Evolutionary conservation across 2,797 vertebrate genomes (phyloP).

Genomic region (Melanotaenia boesemani): DNA sequence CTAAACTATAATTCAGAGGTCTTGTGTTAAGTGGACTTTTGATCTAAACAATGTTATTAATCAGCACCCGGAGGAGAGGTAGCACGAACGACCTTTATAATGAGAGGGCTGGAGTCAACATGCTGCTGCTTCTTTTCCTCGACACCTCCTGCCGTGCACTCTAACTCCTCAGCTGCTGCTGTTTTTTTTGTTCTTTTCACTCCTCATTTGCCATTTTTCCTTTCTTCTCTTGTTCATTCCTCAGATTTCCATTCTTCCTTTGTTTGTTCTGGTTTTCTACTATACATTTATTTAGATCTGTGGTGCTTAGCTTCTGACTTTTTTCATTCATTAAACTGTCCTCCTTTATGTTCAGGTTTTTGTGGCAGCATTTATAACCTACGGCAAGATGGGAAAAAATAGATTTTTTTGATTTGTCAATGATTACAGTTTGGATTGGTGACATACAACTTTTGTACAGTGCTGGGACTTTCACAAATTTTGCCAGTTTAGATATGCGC

Average conservation of each 20-base stretch:
- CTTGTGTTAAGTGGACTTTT: slow-evolving; percentile 61
- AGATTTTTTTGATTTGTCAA: no score
- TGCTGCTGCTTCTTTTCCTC: slow-evolving; percentile 19
- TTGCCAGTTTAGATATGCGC: no score
- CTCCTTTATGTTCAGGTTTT: no score
- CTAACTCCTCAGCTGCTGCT: slow-evolving; percentile 7
- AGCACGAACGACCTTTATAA: slow-evolving; percentile 69
- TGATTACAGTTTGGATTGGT: no score
- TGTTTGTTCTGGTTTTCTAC: no score
- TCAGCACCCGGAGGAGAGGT: slow-evolving; percentile 51
- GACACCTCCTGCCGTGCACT: slow-evolving; percentile 27
- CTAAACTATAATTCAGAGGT: slow-evolving; percentile 40
- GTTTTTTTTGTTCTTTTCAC: slow-evolving; percentile 1
- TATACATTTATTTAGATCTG: no score
- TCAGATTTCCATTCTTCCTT: not conserved
- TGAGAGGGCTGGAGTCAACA: slow-evolving; percentile 57
- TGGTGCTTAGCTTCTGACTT: no score
- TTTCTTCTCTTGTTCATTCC: not conserved
- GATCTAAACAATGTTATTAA: slow-evolving; percentile 63
- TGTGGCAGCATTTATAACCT: no score
- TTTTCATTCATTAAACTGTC: no score
- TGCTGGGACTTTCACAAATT: no score
- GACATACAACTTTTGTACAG: no score
- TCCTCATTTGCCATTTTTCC: not conserved
- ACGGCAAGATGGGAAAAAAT: no score